Percentiles rank a stretch among this genome's conserved stretches.
phyloP scores from a whole-genome alignment of 2,888 invertebrate species.

The Gymnosoma rotundatum region DNA sequence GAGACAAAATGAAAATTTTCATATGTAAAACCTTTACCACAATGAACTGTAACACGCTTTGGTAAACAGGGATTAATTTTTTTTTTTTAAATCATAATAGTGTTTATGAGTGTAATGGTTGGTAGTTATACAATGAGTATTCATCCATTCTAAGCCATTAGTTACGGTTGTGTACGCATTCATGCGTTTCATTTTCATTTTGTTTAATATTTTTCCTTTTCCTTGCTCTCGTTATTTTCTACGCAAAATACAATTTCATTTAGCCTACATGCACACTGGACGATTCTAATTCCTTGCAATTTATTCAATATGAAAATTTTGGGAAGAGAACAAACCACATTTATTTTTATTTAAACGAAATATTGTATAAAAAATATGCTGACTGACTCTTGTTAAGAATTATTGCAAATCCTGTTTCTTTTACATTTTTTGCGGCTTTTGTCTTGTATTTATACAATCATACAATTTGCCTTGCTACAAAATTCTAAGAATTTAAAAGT shows the following conservation, averaged over 20 bases:
- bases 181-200: conserved; percentile 60
- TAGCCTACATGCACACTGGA: background rate
- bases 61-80: background rate
- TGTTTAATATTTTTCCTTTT: conserved; percentile 7
- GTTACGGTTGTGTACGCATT: conserved; percentile 65
- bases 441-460: background rate
- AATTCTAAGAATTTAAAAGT: too few relatives aligned
- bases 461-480: too few relatives aligned
- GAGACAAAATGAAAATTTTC: too few relatives aligned
- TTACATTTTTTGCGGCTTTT: background rate
- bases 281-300: background rate
- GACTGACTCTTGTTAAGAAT: conserved; percentile 76
- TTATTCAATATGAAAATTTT: conserved; percentile 45
- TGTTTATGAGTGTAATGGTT: conserved; percentile 5
- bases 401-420: conserved; percentile 75
- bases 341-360: conserved; percentile 26
- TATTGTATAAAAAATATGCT: conserved; percentile 71
- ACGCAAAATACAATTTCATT: conserved; percentile 22
- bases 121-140: conserved; percentile 44
- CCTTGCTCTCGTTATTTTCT: background rate
- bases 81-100: background rate
- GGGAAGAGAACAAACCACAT: background rate
- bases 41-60: background rate
- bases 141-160: conserved; percentile 66
- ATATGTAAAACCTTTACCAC: too few relatives aligned